A percentile compares a stretch with the other conserved stretches of the same genome.
Evolutionary conservation across 2,888 invertebrate genomes (phyloP).

Genomic region (Drosophila aldrichi): DNA sequence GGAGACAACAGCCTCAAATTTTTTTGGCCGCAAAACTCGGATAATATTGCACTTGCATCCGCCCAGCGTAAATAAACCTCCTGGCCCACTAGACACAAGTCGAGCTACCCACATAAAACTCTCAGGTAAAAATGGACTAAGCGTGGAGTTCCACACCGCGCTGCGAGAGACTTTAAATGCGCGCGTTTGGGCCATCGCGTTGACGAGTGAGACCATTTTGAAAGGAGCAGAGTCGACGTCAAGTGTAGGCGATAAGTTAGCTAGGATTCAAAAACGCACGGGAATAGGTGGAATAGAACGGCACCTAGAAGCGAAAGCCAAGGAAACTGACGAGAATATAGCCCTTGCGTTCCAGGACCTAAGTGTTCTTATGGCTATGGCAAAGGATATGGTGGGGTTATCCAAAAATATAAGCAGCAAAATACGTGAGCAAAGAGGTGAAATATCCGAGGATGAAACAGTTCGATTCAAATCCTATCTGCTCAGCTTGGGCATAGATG

Average conservation of each 20-base stretch:
- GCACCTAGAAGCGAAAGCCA: conserved; percentile 94
- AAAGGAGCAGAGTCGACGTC: conserved; percentile 56
- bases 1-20: conserved; percentile 91
- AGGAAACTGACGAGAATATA: conserved; percentile 96
- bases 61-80: conserved; percentile 88
- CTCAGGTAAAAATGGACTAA: conserved; percentile 94
- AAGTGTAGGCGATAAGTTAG: conserved; percentile 45
- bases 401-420: conserved; percentile 96
- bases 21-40: conserved; percentile 92
- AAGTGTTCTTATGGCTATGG: conserved; percentile 96
- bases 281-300: conserved; percentile 99
- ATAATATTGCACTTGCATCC: conserved; percentile 91
- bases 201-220: conserved; percentile 40
- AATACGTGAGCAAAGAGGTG: conserved; percentile 97
- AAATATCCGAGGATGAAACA: conserved; percentile 98
- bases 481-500: conserved; percentile 98
- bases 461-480: conserved; percentile 97
- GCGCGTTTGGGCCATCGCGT: conserved; percentile 88
- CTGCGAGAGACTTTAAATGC: conserved; percentile 88
- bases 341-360: conserved; percentile 98
- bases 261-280: conserved; percentile 89
- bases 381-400: conserved; percentile 98
- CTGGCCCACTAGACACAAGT: conserved; percentile 91
- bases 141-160: conserved; percentile 88
- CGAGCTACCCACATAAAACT: conserved; percentile 91